These are phyloP conservation scores for Pachycephus smyrnensis DNA, from an alignment of 2,888 invertebrate genomes.

Conservation along the genomic window DNA sequence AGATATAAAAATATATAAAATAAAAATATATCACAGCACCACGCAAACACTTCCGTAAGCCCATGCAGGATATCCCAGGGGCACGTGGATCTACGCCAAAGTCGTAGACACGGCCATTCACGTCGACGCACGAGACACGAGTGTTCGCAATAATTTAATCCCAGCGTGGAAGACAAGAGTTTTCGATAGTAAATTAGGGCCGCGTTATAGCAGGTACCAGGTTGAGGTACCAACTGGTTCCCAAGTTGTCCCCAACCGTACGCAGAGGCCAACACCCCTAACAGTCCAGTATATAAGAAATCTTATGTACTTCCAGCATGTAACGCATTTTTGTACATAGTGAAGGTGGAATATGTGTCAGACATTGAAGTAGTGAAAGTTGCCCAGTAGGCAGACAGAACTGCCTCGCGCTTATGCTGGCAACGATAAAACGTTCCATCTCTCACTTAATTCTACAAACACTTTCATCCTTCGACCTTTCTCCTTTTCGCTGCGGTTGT, in stretches of 20 bases:
- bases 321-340: background rate
- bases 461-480: conserved; percentile 56
- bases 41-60: background rate
- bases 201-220: background rate
- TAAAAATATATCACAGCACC: conserved; percentile 2
- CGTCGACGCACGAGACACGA: background rate
- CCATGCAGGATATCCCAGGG: background rate
- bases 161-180: background rate
- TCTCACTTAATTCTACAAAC: conserved; percentile 15
- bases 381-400: conserved; percentile 22
- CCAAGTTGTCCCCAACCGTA: background rate
- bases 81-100: background rate
- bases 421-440: background rate
- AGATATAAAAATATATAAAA: background rate
- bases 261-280: background rate
- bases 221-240: background rate
- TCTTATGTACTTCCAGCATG: background rate
- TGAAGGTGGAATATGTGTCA: conserved; percentile 35
- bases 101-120: background rate
- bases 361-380: conserved; percentile 54
- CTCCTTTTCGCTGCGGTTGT: conserved; percentile 29
- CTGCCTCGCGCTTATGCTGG: background rate
- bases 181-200: background rate
- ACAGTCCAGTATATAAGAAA: background rate
- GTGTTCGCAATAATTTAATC: background rate